phyloP scores from a whole-genome alignment of 2,113 vertebrate genomes.

The Nothoprocta perdicaria region DNA sequence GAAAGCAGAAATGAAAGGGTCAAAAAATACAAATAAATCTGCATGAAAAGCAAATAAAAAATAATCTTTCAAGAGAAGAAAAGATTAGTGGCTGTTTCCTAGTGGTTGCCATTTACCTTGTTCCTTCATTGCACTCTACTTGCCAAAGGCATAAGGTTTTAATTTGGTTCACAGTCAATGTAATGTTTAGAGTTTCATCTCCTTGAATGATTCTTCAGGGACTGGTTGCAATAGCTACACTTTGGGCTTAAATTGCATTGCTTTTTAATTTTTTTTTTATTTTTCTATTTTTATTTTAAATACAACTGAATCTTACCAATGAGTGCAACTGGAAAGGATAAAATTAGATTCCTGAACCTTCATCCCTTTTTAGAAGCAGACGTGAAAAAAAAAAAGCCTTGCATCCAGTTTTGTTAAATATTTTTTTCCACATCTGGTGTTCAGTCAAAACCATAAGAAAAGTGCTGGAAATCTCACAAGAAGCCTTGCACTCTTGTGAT shows the following conservation, averaged over 20 bases:
- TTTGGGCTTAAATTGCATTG: slow-evolving; percentile 26
- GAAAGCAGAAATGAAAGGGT: slow-evolving; percentile 22
- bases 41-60: slow-evolving; percentile 45
- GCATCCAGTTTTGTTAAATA: slow-evolving; percentile 66
- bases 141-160: slow-evolving; percentile 58
- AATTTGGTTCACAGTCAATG: slow-evolving; percentile 33
- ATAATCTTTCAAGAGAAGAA: slow-evolving; percentile 25
- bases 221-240: slow-evolving; percentile 49
- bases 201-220: slow-evolving; percentile 8
- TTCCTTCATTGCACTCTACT: slow-evolving; percentile 14
- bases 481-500: slow-evolving; percentile 61
- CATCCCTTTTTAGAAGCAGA: slow-evolving; percentile 65
- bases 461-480: slow-evolving; percentile 74
- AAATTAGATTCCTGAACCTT: slow-evolving; percentile 70
- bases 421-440: slow-evolving; percentile 73
- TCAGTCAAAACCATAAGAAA: slow-evolving; percentile 71
- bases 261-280: background rate
- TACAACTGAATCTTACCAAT: slow-evolving; percentile 45
- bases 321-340: slow-evolving; percentile 62
- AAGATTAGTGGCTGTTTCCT: slow-evolving; percentile 47
- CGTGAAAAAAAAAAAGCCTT: slow-evolving; percentile 32
- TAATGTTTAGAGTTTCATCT: slow-evolving; percentile 54
- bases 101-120: slow-evolving; percentile 35
- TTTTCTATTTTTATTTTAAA: background rate
- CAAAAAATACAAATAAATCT: background rate